A percentile compares a stretch with the other conserved stretches of the same genome.
Evolutionary conservation across 2,888 invertebrate genomes (phyloP).

Genomic region (Cephus sareptanus): DNA sequence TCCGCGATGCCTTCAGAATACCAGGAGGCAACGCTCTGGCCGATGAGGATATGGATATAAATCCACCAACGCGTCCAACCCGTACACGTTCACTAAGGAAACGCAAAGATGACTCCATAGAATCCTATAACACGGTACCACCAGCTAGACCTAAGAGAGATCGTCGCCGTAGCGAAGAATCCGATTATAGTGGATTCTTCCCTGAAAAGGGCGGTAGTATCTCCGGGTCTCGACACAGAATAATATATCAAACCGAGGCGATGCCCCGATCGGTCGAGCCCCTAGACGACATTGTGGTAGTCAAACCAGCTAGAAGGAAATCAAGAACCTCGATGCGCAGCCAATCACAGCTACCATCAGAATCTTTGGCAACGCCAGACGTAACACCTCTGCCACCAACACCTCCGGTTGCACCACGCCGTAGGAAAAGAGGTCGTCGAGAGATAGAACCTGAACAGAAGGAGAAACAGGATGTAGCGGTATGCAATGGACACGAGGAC

Average conservation of each 20-base stretch:
- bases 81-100: conserved; percentile 51
- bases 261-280: conserved; percentile 43
- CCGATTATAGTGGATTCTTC: conserved; percentile 14
- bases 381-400: conserved; percentile 5
- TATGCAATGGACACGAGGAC: conserved; percentile 8
- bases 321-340: conserved; percentile 55
- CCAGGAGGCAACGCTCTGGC: conserved; percentile 74
- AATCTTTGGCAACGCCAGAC: conserved; percentile 24
- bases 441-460: not conserved
- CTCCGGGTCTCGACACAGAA: conserved; percentile 43
- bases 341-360: conserved; percentile 34
- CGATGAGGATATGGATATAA: conserved; percentile 51
- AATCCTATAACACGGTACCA: conserved; percentile 44
- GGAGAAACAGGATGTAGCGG: not conserved
- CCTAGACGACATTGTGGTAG: conserved; percentile 57
- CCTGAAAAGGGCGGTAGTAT: conserved; percentile 24
- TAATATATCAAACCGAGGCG: conserved; percentile 57
- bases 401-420: conserved; percentile 45
- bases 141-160: conserved; percentile 70
- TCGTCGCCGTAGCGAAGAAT: conserved; percentile 48
- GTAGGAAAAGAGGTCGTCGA: conserved; percentile 43
- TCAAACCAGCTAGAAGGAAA: conserved; percentile 58
- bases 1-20: conserved; percentile 80
- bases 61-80: conserved; percentile 51
- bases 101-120: conserved; percentile 48